phyloP scores from a whole-genome alignment of 2,113 vertebrate genomes.

The Bambusicola thoracicus region DNA sequence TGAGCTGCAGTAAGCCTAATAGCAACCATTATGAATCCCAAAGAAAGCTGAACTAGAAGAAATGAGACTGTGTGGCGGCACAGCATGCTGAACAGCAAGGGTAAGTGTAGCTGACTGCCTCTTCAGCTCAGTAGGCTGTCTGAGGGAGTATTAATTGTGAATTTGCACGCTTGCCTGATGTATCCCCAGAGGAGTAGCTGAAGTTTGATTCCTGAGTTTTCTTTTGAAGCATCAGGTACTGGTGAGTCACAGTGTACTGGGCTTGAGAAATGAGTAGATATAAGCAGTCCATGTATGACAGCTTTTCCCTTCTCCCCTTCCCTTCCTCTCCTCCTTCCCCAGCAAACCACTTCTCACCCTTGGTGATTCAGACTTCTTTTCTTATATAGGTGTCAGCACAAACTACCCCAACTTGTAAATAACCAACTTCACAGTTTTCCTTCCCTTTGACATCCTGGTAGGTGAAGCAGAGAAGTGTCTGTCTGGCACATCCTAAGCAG shows the following conservation, averaged over 20 bases:
- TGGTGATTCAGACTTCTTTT: neutral
- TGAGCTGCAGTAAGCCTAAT: slow-evolving; percentile 31
- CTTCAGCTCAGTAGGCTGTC: neutral
- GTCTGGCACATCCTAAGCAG: neutral
- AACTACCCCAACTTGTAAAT: neutral
- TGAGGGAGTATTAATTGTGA: neutral
- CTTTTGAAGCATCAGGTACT: neutral
- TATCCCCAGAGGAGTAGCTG: neutral
- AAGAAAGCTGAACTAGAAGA: slow-evolving; percentile 21
- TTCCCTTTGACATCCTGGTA: neutral
- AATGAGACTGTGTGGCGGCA: neutral
- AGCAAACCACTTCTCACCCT: neutral
- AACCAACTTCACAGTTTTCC: neutral
- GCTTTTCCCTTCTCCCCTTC: neutral
- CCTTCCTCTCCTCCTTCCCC: neutral
- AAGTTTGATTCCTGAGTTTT: neutral
- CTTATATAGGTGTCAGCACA: neutral
- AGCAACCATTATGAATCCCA: slow-evolving; percentile 34
- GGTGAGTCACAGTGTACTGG: neutral
- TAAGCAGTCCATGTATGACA: neutral
- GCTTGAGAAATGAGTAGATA: neutral
- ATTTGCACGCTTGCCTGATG: neutral
- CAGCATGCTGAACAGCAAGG: neutral
- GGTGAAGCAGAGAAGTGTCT: neutral
- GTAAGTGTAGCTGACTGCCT: neutral